These are phyloP conservation scores for Syngnathus scovelli DNA, from an alignment of 2,113 vertebrate genomes.

Conservation along the genomic window DNA sequence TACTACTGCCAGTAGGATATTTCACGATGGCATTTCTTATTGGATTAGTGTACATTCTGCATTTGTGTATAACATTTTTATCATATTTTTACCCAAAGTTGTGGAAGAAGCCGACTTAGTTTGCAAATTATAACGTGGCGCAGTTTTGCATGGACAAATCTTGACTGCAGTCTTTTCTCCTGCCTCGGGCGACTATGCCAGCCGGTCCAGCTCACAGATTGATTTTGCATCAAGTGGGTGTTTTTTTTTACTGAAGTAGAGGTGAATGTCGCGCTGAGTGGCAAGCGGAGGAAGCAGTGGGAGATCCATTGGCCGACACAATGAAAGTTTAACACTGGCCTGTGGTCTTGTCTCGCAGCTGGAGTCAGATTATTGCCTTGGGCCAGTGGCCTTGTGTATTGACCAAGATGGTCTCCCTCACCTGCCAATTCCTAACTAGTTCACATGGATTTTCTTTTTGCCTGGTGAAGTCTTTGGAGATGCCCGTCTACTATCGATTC, in stretches of 20 bases:
- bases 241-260: constrained; percentile 42
- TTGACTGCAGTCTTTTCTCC: constrained; percentile 34
- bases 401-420: constrained; percentile 49
- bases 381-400: constrained; percentile 56
- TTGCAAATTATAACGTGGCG: constrained; percentile 14
- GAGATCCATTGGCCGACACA: constrained; percentile 58
- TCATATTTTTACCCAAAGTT: background rate
- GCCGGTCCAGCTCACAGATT: constrained; percentile 58
- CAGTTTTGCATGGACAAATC: constrained; percentile 6
- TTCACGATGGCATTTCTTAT: constrained; percentile 16
- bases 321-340: constrained; percentile 61
- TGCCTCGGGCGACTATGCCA: constrained; percentile 44
- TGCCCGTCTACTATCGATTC: constrained; percentile 48
- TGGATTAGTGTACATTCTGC: background rate
- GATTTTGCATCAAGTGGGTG: constrained; percentile 48
- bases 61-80: background rate
- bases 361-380: constrained; percentile 55
- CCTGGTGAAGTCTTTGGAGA: constrained; percentile 30
- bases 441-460: constrained; percentile 35
- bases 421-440: constrained; percentile 32
- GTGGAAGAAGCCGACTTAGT: background rate
- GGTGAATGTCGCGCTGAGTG: constrained; percentile 61
- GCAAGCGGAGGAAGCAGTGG: constrained; percentile 51
- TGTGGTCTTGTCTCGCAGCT: constrained; percentile 54
- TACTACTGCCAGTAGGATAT: background rate